These are phyloP conservation scores for Mesoclemmys tuberculata DNA, from an alignment of 2,113 vertebrate genomes.

Conservation along the genomic window DNA sequence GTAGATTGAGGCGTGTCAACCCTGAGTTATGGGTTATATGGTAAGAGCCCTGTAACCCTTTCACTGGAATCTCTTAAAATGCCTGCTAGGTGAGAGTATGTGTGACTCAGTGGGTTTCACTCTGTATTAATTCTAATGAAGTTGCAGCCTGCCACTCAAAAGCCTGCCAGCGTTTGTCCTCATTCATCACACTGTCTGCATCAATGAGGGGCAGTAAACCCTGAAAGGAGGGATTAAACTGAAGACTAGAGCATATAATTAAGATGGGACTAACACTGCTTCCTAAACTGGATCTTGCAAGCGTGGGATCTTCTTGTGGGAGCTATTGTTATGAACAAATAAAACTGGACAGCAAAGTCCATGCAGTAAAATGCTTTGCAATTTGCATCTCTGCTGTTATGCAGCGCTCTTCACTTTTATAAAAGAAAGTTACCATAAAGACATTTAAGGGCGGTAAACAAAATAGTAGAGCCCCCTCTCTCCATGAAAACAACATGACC, in stretches of 20 bases:
- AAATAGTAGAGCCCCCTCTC: background rate
- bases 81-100: too few species aligned
- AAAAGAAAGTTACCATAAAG: constrained; percentile 8
- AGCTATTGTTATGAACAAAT: constrained; percentile 28
- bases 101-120: too few species aligned
- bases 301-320: constrained; percentile 65
- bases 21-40: too few species aligned
- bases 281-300: constrained; percentile 64
- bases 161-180: too few species aligned
- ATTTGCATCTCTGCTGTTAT: background rate
- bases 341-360: background rate
- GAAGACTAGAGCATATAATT: constrained; percentile 68
- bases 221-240: constrained; percentile 60
- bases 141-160: too few species aligned
- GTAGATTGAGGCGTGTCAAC: too few species aligned
- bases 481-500: background rate
- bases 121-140: too few species aligned
- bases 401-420: background rate
- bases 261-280: constrained; percentile 53
- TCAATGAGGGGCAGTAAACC: constrained; percentile 48
- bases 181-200: too few species aligned
- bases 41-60: too few species aligned
- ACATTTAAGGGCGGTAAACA: background rate
- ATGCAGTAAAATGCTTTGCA: constrained; percentile 2
- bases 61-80: too few species aligned